Evolutionary conservation across 1,140 invertebrate species (phyloP).

Genomic region (Neodiprion virginianus): DNA sequence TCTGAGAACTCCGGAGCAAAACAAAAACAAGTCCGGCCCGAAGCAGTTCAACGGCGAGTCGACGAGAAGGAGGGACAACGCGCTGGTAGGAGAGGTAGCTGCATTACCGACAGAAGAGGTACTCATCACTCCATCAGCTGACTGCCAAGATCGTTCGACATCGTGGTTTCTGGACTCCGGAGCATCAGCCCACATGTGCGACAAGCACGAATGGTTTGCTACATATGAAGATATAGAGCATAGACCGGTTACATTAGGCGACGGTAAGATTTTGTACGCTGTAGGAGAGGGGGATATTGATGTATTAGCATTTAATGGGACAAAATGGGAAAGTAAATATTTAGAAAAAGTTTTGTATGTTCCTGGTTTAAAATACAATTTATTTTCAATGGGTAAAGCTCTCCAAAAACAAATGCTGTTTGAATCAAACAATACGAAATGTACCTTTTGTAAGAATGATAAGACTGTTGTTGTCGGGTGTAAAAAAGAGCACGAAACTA

Average conservation of each 20-base stretch:
- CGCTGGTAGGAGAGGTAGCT: slow-evolving; percentile 17
- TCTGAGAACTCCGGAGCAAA: not conserved
- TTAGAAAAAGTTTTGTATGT: slow-evolving; percentile 47
- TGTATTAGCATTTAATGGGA: slow-evolving; percentile 35
- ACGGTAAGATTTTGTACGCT: slow-evolving; percentile 27
- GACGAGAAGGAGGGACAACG: slow-evolving; percentile 12
- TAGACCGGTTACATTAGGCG: slow-evolving; percentile 31
- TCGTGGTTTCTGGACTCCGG: slow-evolving; percentile 32
- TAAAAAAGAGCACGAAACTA: slow-evolving; percentile 22
- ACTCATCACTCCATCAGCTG: slow-evolving; percentile 25
- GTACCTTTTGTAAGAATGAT: slow-evolving; percentile 29
- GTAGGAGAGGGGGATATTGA: slow-evolving; percentile 40
- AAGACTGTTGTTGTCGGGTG: slow-evolving; percentile 30
- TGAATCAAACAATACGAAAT: slow-evolving; percentile 31
- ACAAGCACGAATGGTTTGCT: slow-evolving; percentile 29
- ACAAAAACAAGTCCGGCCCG: not conserved
- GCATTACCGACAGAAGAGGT: slow-evolving; percentile 17
- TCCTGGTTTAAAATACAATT: slow-evolving; percentile 46
- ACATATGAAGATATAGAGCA: slow-evolving; percentile 19
- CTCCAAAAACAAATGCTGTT: slow-evolving; percentile 35
- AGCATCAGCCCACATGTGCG: slow-evolving; percentile 34
- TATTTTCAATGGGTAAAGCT: slow-evolving; percentile 44
- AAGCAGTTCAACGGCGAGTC: slow-evolving; percentile 4
- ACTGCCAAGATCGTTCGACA: slow-evolving; percentile 31
- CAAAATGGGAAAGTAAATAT: slow-evolving; percentile 31